Percentiles rank a stretch among this genome's conserved stretches.
Conservation (phyloP, 2,888 invertebrate genomes). For the Prosopocoilus inquinatus region DNA sequence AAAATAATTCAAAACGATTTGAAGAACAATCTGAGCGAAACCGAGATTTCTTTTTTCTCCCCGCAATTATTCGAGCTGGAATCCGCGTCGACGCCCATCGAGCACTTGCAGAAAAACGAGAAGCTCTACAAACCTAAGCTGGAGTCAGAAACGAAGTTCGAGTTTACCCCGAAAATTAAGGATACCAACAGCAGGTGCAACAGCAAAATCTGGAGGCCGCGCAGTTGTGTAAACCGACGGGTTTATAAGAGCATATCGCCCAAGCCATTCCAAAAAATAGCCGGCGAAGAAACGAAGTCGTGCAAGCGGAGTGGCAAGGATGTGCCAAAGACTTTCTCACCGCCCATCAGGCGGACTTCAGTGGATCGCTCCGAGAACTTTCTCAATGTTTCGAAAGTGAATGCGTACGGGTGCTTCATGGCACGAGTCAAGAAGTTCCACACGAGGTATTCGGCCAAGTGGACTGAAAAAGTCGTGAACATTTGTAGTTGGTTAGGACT, state of each 20-base stretch:
- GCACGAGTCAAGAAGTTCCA: slow-evolving; percentile 34
- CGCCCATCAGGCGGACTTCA: not conserved
- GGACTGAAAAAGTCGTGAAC: slow-evolving; percentile 34
- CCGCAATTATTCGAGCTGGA: slow-evolving; percentile 30
- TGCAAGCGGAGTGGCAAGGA: not conserved
- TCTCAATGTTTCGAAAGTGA: slow-evolving; percentile 12
- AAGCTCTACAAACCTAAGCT: not conserved
- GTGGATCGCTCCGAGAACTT: slow-evolving; percentile 10
- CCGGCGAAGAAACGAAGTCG: not conserved
- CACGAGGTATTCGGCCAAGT: slow-evolving; percentile 30
- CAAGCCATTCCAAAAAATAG: slow-evolving; percentile 7
- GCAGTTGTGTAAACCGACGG: slow-evolving; percentile 8
- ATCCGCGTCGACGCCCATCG: slow-evolving; percentile 39
- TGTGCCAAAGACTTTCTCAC: slow-evolving; percentile 13
- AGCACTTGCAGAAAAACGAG: slow-evolving; percentile 13
- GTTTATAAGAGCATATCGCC: slow-evolving; percentile 14
- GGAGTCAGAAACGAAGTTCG: no score
- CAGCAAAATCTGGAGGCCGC: not conserved
- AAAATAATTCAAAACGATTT: slow-evolving; percentile 5
- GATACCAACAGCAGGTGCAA: not conserved
- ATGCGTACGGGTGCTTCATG: slow-evolving; percentile 24
- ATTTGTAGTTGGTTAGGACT: slow-evolving; percentile 36
- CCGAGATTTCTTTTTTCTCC: slow-evolving; percentile 38
- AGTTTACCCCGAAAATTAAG: slow-evolving; percentile 5
- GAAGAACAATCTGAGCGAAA: slow-evolving; percentile 29